phyloP scores from a whole-genome alignment of 2,113 vertebrate genomes.

The Heterochromis multidens region DNA sequence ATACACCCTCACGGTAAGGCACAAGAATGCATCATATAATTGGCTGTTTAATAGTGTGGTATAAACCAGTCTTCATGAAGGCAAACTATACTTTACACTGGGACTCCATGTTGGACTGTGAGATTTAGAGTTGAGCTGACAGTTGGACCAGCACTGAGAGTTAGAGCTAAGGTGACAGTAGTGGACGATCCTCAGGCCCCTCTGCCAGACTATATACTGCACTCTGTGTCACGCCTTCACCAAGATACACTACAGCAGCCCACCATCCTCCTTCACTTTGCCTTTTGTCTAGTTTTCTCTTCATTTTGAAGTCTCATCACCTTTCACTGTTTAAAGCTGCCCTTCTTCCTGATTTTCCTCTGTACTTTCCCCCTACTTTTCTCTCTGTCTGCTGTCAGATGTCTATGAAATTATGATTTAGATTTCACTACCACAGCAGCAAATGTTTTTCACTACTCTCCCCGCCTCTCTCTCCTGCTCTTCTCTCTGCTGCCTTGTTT shows the following conservation, averaged over 20 bases:
- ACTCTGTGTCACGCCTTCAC: conserved; percentile 58
- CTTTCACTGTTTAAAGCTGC: not conserved
- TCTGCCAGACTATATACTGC: conserved; percentile 63
- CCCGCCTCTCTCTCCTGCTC: not conserved
- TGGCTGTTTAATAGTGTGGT: not conserved
- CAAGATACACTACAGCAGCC: conserved; percentile 33
- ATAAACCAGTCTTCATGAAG: not conserved
- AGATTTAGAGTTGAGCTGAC: conserved; percentile 62
- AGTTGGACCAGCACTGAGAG: conserved; percentile 51
- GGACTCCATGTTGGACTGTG: conserved; percentile 40
- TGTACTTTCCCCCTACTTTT: not conserved
- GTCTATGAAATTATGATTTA: conserved; percentile 24
- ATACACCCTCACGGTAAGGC: not conserved
- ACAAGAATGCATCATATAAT: not conserved
- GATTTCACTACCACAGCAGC: not conserved
- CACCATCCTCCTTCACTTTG: conserved; percentile 31
- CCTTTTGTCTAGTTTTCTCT: conserved; percentile 38
- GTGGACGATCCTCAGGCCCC: conserved; percentile 62
- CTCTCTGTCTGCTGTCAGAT: conserved; percentile 7
- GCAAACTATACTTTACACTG: conserved; percentile 25
- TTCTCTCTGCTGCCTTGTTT: conserved; percentile 13
- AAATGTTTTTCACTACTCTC: not conserved
- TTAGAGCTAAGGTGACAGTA: conserved; percentile 65
- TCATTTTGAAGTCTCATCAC: conserved; percentile 17
- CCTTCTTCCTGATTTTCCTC: not conserved